phyloP scores from a whole-genome alignment of 2,113 vertebrate genomes.

The Cephalopholis sonnerati region DNA sequence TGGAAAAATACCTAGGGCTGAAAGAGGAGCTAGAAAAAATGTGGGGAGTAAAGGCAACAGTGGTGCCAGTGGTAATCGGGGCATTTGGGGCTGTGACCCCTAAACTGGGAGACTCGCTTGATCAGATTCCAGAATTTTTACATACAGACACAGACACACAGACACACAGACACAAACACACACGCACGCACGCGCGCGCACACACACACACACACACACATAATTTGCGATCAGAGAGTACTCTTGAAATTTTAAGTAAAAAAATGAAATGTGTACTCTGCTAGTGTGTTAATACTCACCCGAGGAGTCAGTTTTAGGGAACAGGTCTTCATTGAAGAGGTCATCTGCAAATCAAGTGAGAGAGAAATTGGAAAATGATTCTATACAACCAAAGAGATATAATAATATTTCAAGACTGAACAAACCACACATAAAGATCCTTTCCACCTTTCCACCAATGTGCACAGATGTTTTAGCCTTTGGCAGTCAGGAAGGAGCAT shows the following conservation, averaged over 20 bases:
- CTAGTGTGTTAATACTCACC: slow-evolving; percentile 81
- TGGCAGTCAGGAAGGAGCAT: neutral
- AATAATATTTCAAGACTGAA: neutral
- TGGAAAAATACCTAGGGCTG: too few species aligned
- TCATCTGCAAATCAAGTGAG: slow-evolving; percentile 83
- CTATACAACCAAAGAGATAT: neutral
- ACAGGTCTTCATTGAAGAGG: slow-evolving; percentile 94
- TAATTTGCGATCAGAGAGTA: too few species aligned
- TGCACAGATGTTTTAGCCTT: neutral
- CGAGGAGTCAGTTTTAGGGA: slow-evolving; percentile 89
- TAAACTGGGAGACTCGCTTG: too few species aligned
- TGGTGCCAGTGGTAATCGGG: too few species aligned
- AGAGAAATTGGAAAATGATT: neutral
- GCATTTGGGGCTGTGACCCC: too few species aligned
- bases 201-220: too few species aligned
- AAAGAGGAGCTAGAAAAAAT: too few species aligned
- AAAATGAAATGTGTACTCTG: neutral
- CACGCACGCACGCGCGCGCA: too few species aligned
- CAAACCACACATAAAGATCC: neutral
- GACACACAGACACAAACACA: too few species aligned
- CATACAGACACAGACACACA: too few species aligned
- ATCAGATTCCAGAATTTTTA: too few species aligned
- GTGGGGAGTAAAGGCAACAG: too few species aligned
- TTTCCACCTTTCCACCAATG: neutral
- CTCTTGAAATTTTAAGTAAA: slow-evolving; percentile 1